phyloP scores from a whole-genome alignment of 1,140 invertebrate species.

The Telenomus remus region DNA sequence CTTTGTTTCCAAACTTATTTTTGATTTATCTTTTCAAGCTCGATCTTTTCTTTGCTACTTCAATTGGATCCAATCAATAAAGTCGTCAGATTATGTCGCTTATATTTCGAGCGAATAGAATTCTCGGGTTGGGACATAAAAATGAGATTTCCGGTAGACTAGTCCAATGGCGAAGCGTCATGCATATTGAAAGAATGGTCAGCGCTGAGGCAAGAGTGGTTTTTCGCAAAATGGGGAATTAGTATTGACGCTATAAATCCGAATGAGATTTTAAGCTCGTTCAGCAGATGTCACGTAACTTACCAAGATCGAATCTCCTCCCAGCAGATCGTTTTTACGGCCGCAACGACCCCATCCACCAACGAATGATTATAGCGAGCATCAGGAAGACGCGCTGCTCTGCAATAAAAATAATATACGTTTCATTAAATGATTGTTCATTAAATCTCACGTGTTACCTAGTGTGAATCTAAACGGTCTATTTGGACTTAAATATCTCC shows the following conservation, averaged over 20 bases:
- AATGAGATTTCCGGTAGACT: background rate
- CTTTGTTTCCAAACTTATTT: too few relatives aligned
- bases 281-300: conserved; percentile 63
- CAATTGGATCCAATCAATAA: too few relatives aligned
- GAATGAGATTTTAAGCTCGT: conserved; percentile 58
- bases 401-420: conserved; percentile 63
- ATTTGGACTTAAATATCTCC: too few relatives aligned
- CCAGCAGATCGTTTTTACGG: conserved; percentile 72
- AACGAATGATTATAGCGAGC: conserved; percentile 66
- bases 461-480: too few relatives aligned
- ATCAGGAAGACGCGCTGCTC: conserved; percentile 67
- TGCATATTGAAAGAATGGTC: conserved; percentile 55
- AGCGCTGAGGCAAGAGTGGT: conserved; percentile 29
- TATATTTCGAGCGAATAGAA: too few relatives aligned
- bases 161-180: conserved; percentile 15
- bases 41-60: too few relatives aligned
- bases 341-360: conserved; percentile 72
- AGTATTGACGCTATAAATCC: conserved; percentile 58
- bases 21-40: too few relatives aligned
- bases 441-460: conserved; percentile 16
- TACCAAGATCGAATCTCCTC: conserved; percentile 72
- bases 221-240: conserved; percentile 47
- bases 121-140: too few relatives aligned
- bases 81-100: too few relatives aligned
- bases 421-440: conserved; percentile 34